Evolutionary conservation across 30 jellyfish, hydroid and myxozoan species (phyloP), one percentile per base, ranked within the genome.

Genomic region (Haliclystus octoradiatus): DNA sequence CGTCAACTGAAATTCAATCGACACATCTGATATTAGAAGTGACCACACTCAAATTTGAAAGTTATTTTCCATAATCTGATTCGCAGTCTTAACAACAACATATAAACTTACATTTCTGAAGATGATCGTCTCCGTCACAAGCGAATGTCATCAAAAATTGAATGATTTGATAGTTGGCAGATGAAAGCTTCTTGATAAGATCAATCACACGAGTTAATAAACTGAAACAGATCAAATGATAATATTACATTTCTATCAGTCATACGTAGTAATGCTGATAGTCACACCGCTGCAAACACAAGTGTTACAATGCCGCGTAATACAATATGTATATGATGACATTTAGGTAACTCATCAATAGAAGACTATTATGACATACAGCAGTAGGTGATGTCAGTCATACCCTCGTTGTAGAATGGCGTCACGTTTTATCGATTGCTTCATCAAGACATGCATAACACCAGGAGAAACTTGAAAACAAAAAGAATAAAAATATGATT

Each of bases 391-490:
- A 64, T n/a, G 63, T 13, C 14, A 2, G 22, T 2, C 28, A 53
- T 63, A 86, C 96, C 96, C 94, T 62, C 96, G 65, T 64, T 86
- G 96, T 2, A 86, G 83, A 26, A 86, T 50, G 31, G 40, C 83
- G 13, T 86, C 96, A 28, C 96, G 71, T 69, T 68, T 68, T 5
- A 30, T 66, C 22, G 94, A 31, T 69, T 86, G 96, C 25, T 78
- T 78, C 30, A 66, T 62, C 49, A 86, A 40, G 24, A 77, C 76
- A 1, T 67, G 52, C 46, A 69, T 62, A 9, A 80, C 69, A 47
- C 63, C 62, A 62, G 62, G 34, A 49, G 69, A 77, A 60, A 78
- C 92, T 78, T 13, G 52, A 53, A 63, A 62, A 2, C 2, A 22
- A 0, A 26, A 61, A 61, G 24, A 15, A 34, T 35, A 0, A 15